These are phyloP conservation scores for Cyprinodon diabolis DNA, from an alignment of 2,797 vertebrate genomes.

Conservation along the genomic window DNA sequence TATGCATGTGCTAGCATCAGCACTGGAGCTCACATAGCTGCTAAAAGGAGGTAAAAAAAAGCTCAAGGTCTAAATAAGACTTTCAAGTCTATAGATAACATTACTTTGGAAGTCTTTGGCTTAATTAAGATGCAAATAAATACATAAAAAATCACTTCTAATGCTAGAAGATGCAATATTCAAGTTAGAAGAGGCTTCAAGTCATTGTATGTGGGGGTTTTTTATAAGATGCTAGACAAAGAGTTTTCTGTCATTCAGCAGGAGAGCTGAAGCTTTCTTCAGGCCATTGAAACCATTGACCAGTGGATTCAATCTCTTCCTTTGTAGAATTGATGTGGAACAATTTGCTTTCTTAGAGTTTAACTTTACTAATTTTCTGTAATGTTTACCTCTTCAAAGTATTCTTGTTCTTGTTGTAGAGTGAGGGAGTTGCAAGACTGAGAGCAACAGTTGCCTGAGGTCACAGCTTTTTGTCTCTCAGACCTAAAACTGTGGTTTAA, in stretches of 20 bases:
- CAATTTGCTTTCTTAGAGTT: neutral
- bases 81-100: neutral
- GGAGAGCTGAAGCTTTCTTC: too few species aligned
- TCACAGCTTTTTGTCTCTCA: neutral
- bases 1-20: too few species aligned
- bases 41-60: too few species aligned
- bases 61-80: neutral
- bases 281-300: neutral
- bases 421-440: neutral
- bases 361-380: too few species aligned
- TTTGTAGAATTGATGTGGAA: neutral
- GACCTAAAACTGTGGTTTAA: neutral
- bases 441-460: neutral
- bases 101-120: neutral
- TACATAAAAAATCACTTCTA: too few species aligned
- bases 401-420: neutral
- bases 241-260: too few species aligned
- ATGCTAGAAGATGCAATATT: too few species aligned
- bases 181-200: too few species aligned
- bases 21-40: too few species aligned
- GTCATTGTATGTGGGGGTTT: too few species aligned
- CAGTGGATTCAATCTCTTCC: too few species aligned
- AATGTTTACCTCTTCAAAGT: neutral
- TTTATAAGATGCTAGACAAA: neutral
- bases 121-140: neutral